phyloP scores from a whole-genome alignment of 2,888 invertebrate genomes.

The Cataglyphis rosenhaueri region DNA sequence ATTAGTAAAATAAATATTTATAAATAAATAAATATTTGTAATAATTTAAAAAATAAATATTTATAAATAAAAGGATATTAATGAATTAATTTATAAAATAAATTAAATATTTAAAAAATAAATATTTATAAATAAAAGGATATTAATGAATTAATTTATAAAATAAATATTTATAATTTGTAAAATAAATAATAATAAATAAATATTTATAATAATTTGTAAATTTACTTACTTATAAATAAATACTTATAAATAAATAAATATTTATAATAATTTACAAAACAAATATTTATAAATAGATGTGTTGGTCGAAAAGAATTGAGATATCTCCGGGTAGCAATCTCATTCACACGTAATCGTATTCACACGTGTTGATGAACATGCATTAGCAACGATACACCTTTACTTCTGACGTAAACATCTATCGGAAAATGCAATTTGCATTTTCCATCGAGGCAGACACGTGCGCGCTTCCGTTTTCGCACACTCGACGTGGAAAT shows the following conservation, averaged over 20 bases:
- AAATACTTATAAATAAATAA: too few relatives aligned
- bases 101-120: too few relatives aligned
- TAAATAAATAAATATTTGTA: too few relatives aligned
- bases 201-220: too few relatives aligned
- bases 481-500: conserved; percentile 29
- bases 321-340: conserved; percentile 27
- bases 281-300: background rate
- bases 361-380: conserved; percentile 32
- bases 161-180: background rate
- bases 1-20: background rate
- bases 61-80: too few relatives aligned
- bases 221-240: too few relatives aligned
- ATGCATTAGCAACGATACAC: conserved; percentile 28
- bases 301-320: conserved; percentile 25
- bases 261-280: too few relatives aligned
- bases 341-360: conserved; percentile 47
- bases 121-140: too few relatives aligned
- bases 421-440: conserved; percentile 38
- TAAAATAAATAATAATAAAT: too few relatives aligned
- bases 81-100: too few relatives aligned
- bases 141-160: too few relatives aligned
- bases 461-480: conserved; percentile 30
- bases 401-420: conserved; percentile 51
- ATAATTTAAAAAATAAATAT: too few relatives aligned
- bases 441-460: conserved; percentile 24